Base-by-base conservation (phyloP, 2,888 invertebrate species). In the Polyommatus iphigenia region DNA sequence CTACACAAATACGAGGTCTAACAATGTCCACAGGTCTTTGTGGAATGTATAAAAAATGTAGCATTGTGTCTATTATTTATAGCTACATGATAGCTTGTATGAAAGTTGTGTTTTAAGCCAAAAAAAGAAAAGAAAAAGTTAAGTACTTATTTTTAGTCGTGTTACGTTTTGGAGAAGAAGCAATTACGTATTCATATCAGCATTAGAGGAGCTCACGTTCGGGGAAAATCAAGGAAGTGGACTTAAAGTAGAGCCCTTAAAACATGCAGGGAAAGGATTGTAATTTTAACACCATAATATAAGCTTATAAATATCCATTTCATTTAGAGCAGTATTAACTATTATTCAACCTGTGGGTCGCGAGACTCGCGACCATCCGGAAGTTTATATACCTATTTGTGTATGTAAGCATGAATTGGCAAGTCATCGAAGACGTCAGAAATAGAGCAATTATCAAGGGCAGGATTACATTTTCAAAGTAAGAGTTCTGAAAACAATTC, bases 1-100 rank as follows among this genome's bases (percentile, higher is more conserved):
- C 20, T 50, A 24, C 20, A 72, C 50, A 75, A 75, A 75, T 75
- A 29, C 50, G 32, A 50, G 54, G 54, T 3, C 13, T 75, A 29
- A 54, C 75, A 75, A 75, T 75, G 29, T 75, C 50, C 29, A 15
- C 50, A 29, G 5, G 75, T 24, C 73, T 50, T 75, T 75, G 24
- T 75, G 29, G 24, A 73, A 73, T 73, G 0, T 73, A 20, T 46
- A 73, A 73, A 73, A 50, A 75, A 8, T 4, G 7, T 29, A 50
- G 20, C 36, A 18, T 73, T 73, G 73, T 73, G 24, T 18, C 2
- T 20, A 46, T 8, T 73, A 41, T 36, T n/a, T 8, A 41, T 10
- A 20, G 41, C n/a, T 72, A 20, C 46, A 18, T 15, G 13, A 18
- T 24, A 13, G 6, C 13, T 29, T 13, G 10, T 32, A 67, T 10